These are phyloP conservation scores for Cantharis nigra DNA, from an alignment of 2,888 invertebrate species.

Conservation along the genomic window DNA sequence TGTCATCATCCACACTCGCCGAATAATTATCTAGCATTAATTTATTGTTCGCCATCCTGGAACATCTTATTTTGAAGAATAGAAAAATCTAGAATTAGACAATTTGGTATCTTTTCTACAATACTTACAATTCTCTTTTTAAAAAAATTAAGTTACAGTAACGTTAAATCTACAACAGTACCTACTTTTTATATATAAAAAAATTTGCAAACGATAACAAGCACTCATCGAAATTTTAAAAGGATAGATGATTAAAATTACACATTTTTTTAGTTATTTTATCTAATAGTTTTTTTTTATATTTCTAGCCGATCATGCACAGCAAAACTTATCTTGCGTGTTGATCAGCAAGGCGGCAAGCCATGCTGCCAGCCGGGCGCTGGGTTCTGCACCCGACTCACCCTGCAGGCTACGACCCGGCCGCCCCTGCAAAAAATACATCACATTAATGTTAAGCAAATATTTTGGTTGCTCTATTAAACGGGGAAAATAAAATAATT, in stretches of 20 bases:
- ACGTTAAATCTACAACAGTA: conserved; percentile 22
- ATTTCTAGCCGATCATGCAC: conserved; percentile 36
- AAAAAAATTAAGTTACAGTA: conserved; percentile 8
- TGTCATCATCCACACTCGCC: conserved; percentile 32
- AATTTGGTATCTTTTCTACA: background rate
- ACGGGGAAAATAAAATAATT: no score
- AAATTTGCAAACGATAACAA: conserved; percentile 29
- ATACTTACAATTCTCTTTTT: background rate
- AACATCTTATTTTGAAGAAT: background rate
- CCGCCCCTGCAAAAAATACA: conserved; percentile 55
- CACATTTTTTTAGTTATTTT: conserved; percentile 34
- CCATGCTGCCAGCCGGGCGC: conserved; percentile 48
- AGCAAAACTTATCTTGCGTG: conserved; percentile 29
- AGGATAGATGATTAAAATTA: conserved; percentile 36
- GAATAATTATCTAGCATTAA: conserved; percentile 22
- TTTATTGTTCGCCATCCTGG: background rate
- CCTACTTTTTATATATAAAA: conserved; percentile 23
- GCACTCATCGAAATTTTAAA: conserved; percentile 28
- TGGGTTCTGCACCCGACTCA: conserved; percentile 58
- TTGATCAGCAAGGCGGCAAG: conserved; percentile 37
- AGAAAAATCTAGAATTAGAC: conserved; percentile 3
- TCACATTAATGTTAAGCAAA: background rate
- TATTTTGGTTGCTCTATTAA: background rate
- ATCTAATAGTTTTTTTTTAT: conserved; percentile 33
- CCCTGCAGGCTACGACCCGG: conserved; percentile 67